Base-by-base conservation (phyloP, 2,113 vertebrate species). In the Ciconia maguari region DNA sequence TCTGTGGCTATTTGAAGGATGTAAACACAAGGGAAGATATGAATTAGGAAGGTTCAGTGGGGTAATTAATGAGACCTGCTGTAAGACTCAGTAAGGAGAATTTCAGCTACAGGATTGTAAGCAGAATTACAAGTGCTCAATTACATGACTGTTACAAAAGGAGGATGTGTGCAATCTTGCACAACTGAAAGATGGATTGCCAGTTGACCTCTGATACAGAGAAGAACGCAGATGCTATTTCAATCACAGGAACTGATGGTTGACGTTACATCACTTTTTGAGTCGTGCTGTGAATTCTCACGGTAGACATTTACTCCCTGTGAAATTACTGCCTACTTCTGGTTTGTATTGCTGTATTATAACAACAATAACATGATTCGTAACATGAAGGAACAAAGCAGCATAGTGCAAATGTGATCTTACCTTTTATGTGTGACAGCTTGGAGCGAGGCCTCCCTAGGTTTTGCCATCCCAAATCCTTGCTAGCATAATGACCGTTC, bases 381-480 rank as follows among this genome's bases (percentile, higher is more conserved):
- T 60, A 34, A 16, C 36, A n/a, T 2, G 49, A 76, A 75, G 57
- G 26, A 95, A 49, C 36, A 68, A 58, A 65, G 48, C 29, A 62
- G 16, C 2, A 8, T 18, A 66, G 17, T 44, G 26, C 79, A 77
- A 72, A 82, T 9, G 25, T 17, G 36, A 16, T 11, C 86, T 25
- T 96, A 99, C 99, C 99, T 99, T 99, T 99, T 69, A 99, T 97
- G 60, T 98, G 97, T 6, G 99, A 97, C 91, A 98, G 96, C 96
- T 99, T 99, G 69, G 98, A 90, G 12, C 99, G 98, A 2, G 97
- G 76, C 93, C 99, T 99, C 71, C 99, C 98, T 16, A 98, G 96
- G 96, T 98, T 99, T 89, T 98, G 99, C 99, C 99, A 99, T 78
- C 97, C 98, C 70, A 99, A 97, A 92, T 99, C 99, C 68, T 99